Evolutionary conservation across 2,113 vertebrate species (phyloP).

Genomic region (Microtus montanus): DNA sequence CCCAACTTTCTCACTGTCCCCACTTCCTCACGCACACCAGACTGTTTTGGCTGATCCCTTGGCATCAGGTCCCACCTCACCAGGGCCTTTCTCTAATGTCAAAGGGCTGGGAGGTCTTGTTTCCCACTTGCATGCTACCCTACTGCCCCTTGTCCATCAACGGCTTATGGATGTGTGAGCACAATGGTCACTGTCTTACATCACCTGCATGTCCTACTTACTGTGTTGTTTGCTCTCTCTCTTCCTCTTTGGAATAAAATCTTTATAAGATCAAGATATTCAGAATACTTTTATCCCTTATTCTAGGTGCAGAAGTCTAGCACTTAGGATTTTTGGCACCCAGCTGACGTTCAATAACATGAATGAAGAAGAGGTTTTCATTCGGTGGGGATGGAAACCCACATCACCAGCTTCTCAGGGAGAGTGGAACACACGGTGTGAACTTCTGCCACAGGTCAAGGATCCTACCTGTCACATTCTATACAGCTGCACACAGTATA

Average conservation of each 20-base stretch:
- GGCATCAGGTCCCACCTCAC: not conserved
- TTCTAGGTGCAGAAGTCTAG: not conserved
- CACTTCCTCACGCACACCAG: not conserved
- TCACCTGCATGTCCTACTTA: too few species aligned
- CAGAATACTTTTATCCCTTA: not conserved
- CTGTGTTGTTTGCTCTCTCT: not conserved
- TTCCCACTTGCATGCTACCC: not conserved
- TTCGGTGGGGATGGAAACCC: not conserved
- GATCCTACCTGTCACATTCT: not conserved
- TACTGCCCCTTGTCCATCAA: not conserved
- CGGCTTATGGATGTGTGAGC: rapidly evolving
- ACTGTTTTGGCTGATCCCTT: not conserved
- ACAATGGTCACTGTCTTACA: not conserved
- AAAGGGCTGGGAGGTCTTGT: not conserved
- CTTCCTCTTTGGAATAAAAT: not conserved
- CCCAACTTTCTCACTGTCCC: not conserved
- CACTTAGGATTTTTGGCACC: not conserved
- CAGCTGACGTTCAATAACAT: not conserved
- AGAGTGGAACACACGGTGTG: not conserved
- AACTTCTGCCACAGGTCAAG: not conserved
- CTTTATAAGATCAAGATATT: not conserved
- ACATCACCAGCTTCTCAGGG: not conserved
- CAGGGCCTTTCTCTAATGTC: not conserved
- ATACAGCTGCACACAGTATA: not conserved
- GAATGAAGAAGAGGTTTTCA: not conserved